Evolutionary conservation across 1,140 invertebrate genomes (phyloP).

Genomic region (Procambarus virginalis): DNA sequence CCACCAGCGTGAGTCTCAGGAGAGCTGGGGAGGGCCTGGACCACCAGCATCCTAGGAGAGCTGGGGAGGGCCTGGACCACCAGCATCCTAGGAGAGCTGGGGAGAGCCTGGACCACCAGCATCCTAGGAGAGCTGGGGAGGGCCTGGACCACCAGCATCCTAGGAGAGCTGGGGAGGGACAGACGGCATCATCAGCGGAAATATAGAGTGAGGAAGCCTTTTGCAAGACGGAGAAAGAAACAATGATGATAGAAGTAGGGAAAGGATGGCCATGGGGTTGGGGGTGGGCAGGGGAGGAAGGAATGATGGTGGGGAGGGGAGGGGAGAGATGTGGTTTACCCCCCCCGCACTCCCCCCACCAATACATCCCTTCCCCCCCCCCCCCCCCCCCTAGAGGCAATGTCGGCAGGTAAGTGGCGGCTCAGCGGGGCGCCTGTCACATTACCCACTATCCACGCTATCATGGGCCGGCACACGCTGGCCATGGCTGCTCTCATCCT

Average conservation of each 20-base stretch:
- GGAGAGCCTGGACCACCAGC: too few relatives aligned
- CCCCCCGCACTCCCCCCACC: neutral
- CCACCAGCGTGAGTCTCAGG: too few relatives aligned
- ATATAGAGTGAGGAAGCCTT: too few relatives aligned
- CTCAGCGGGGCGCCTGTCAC: conserved; percentile 62
- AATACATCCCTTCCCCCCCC: too few relatives aligned
- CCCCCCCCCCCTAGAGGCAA: neutral
- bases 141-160: neutral
- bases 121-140: too few relatives aligned
- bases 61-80: too few relatives aligned
- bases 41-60: neutral
- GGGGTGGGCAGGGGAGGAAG: neutral
- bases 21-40: neutral
- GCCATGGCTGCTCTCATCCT: too few relatives aligned
- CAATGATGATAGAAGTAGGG: neutral
- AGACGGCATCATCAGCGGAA: too few relatives aligned
- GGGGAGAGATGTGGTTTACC: neutral
- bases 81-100: too few relatives aligned
- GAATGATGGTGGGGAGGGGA: neutral
- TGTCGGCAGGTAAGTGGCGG: conserved; percentile 63
- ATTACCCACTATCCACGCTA: conserved; percentile 63
- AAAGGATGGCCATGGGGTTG: too few relatives aligned
- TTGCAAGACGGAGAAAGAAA: too few relatives aligned
- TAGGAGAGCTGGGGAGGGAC: too few relatives aligned
- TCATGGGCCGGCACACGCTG: conserved; percentile 6